Base-by-base conservation (phyloP, 2,888 invertebrate genomes). In the Lasioglossum pauxillum region DNA sequence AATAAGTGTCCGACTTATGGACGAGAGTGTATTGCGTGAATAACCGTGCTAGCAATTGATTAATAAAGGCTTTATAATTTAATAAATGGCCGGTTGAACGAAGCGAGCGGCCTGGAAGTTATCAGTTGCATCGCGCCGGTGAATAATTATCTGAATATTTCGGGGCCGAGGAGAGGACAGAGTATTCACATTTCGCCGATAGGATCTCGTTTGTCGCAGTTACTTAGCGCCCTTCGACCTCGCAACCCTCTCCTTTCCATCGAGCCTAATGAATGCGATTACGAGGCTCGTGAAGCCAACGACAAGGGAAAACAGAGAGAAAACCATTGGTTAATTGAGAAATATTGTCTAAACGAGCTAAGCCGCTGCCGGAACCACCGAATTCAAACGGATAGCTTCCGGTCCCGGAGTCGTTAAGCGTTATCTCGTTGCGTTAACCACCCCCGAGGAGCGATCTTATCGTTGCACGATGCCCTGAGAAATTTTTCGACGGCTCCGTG, bases 361-460 rank as follows among this genome's bases (percentile, higher is more conserved):
- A 78, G 82, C 81, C 80, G 67, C 83, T 84, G 85, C 85, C 89
- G 90, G 89, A 90, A 91, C 86, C 87, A 86, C 90, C 84, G 86
- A 92, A 92, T 90, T 90, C 90, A 83, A 92, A 92, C 90, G 86
- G 88, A 91, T 91, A 88, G 86, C 88, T 92, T 92, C 90, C 92
- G 89, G 86, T 84, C 67, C 64, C 72, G 78, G 75, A 87, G 90
- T 91, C 91, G 92, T 92, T 91, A 92, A 82, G 67, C 64, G 86
- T 88, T 92, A 93, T 92, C 91, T 89, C 80, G 75, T 84, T 80
- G 86, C 83, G 88, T 87, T 90, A 92, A 90, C 90, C 89, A 88
- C 90, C 86, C 85, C 74, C 67, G 80, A 82, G 84, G 79, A 88
- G 81, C 81, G 90, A 91, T 91, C 82, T 83, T 92, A 92, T 91